A percentile compares a stretch with the other conserved stretches of the same genome.
Conservation (phyloP, 2,888 invertebrate species). For the Selenia dentaria region DNA sequence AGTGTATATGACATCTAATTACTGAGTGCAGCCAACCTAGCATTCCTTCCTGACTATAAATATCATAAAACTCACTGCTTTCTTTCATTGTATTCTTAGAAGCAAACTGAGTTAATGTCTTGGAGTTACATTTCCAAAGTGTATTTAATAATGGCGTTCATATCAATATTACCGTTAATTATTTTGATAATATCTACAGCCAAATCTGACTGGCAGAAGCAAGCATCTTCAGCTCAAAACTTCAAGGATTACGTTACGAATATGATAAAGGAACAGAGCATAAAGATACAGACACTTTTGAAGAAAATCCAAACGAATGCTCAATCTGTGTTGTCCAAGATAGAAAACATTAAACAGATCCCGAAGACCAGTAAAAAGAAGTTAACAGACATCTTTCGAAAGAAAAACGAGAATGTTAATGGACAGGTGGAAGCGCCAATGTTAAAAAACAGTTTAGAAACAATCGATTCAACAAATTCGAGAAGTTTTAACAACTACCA, state of each 20-base stretch:
- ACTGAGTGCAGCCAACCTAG: conserved; percentile 59
- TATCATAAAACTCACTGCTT: conserved; percentile 34
- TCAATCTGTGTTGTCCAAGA: conserved; percentile 62
- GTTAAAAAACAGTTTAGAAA: conserved; percentile 41
- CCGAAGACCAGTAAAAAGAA: conserved; percentile 32
- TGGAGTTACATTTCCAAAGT: conserved; percentile 42
- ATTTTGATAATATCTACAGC: conserved; percentile 54
- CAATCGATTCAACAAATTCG: conserved; percentile 40
- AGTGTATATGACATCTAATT: conserved; percentile 57
- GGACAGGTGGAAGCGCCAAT: conserved; percentile 64
- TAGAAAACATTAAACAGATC: conserved; percentile 54
- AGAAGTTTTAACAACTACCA: conserved; percentile 64
- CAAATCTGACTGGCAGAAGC: conserved; percentile 51
- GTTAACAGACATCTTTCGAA: conserved; percentile 7
- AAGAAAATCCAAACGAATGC: conserved; percentile 71
- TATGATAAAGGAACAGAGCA: conserved; percentile 70
- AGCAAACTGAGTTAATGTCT: conserved; percentile 58
- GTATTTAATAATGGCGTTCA: conserved; percentile 63
- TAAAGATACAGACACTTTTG: conserved; percentile 64
- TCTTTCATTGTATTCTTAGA: conserved; percentile 38
- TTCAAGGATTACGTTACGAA: conserved; percentile 65
- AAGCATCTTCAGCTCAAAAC: conserved; percentile 50
- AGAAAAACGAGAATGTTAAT: conserved; percentile 30
- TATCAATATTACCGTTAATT: conserved; percentile 56
- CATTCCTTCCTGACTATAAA: conserved; percentile 49